A percentile compares a stretch with the other conserved stretches of the same genome.
Conservation (phyloP, 2,113 vertebrate genomes). For the Archilochus colubris region DNA sequence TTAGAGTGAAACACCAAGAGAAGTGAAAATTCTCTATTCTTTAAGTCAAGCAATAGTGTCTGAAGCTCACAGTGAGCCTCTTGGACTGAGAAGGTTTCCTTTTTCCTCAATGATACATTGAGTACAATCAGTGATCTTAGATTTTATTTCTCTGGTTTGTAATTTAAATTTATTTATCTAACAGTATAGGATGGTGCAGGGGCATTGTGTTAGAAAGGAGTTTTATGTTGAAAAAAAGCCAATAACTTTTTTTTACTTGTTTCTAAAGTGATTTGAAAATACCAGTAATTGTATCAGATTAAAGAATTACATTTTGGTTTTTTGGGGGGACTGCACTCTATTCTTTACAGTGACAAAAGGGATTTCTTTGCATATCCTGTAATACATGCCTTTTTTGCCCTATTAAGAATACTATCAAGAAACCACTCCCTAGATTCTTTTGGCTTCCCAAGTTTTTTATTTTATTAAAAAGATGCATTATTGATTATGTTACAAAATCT, state of each 20-base stretch:
- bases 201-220: background rate
- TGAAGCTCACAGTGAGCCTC: background rate
- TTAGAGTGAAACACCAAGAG: background rate
- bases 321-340: background rate
- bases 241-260: background rate
- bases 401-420: background rate
- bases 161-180: background rate
- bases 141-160: background rate
- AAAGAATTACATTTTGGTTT: background rate
- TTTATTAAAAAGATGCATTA: background rate
- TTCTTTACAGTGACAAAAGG: background rate
- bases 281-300: background rate
- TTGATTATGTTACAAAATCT: background rate
- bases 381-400: accelerated
- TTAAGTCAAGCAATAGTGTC: background rate
- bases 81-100: background rate
- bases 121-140: background rate
- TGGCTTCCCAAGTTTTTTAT: background rate
- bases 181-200: background rate
- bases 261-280: background rate
- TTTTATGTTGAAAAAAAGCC: accelerated
- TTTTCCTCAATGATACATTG: background rate
- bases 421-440: background rate
- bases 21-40: background rate
- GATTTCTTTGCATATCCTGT: background rate